A percentile compares a stretch with the other conserved stretches of the same genome.
These are phyloP conservation scores for Procambarus virginalis DNA, from an alignment of 1,140 invertebrate genomes.

Conservation along the genomic window DNA sequence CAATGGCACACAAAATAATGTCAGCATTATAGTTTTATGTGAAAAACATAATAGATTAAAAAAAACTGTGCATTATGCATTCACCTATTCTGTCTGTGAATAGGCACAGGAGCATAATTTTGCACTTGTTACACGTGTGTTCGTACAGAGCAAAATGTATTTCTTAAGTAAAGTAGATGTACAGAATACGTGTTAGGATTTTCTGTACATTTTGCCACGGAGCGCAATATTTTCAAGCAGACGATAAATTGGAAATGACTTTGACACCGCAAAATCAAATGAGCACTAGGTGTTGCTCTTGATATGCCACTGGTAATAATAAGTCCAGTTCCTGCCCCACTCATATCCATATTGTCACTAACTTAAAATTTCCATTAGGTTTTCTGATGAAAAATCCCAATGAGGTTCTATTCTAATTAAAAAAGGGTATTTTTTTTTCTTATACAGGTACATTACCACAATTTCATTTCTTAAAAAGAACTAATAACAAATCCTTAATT, in stretches of 20 bases:
- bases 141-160: slow-evolving; percentile 37
- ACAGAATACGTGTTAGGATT: not conserved
- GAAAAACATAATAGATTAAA: not conserved
- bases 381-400: no score
- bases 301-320: not conserved
- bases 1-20: slow-evolving; percentile 44
- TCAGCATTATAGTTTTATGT: not conserved
- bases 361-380: not conserved
- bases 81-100: slow-evolving; percentile 34
- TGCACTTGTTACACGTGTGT: not conserved
- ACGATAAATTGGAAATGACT: not conserved
- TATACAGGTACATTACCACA: no score
- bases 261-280: not conserved
- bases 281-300: not conserved
- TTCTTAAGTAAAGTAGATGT: slow-evolving; percentile 7
- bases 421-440: no score
- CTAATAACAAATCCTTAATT: no score
- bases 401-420: no score
- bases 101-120: slow-evolving; percentile 32
- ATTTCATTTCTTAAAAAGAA: no score
- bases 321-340: not conserved
- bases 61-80: slow-evolving; percentile 16
- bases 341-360: not conserved
- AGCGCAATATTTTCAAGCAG: slow-evolving; percentile 6
- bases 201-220: slow-evolving; percentile 10